Conservation (phyloP, 2,888 invertebrate species). For the Clanis bilineata region DNA sequence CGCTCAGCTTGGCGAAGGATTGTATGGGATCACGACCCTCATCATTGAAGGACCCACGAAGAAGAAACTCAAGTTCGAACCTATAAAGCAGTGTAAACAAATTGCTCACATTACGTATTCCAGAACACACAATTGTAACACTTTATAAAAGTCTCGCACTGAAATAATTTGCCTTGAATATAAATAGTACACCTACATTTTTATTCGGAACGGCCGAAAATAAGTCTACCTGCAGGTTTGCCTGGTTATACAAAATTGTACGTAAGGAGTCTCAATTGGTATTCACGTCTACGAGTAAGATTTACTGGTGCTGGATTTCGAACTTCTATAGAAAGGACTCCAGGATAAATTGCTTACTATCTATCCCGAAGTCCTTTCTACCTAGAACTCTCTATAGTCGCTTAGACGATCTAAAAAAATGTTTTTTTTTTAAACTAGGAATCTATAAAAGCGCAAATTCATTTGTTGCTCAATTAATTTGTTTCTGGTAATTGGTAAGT, state of each 20-base stretch:
- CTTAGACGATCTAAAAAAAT: no score
- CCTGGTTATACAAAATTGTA: neutral
- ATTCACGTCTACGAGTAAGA: neutral
- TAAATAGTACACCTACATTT: conserved; percentile 4
- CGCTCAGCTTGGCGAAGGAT: no score
- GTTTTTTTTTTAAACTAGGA: no score
- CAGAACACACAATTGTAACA: neutral
- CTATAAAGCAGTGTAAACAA: neutral
- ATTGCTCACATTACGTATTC: neutral
- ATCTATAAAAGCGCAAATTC: no score
- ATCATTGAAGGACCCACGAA: no score
- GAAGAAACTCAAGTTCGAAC: neutral
- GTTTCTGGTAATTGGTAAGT: no score
- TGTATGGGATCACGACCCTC: no score
- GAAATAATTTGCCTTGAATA: conserved; percentile 5
- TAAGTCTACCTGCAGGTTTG: neutral
- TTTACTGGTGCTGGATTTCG: conserved; percentile 6
- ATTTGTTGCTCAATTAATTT: no score
- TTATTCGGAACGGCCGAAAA: neutral
- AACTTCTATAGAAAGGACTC: conserved; percentile 5
- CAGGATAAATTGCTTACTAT: neutral
- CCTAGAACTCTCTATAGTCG: no score
- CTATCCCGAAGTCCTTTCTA: neutral
- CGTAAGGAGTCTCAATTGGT: neutral
- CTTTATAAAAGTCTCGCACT: neutral